Conservation (phyloP, 2,797 vertebrate species). For the Delichon dasypus region DNA sequence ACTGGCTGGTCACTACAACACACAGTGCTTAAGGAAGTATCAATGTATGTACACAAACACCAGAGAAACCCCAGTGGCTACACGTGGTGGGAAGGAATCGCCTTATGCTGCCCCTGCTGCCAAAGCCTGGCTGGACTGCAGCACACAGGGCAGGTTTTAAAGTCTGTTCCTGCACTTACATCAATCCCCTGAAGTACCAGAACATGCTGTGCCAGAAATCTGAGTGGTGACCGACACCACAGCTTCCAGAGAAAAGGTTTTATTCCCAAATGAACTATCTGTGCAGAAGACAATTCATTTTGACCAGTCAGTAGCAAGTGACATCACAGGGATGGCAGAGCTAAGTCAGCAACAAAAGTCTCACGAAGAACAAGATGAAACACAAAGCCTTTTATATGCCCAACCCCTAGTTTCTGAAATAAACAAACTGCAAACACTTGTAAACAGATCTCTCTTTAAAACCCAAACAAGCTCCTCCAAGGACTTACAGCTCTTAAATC, state of each 20-base stretch:
- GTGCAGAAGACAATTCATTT: neutral
- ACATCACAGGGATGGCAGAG: neutral
- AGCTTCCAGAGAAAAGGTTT: neutral
- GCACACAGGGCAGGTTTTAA: neutral
- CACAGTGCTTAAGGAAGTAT: neutral
- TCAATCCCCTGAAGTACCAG: neutral
- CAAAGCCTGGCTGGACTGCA: neutral
- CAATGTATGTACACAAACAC: fast-evolving
- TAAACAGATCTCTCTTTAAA: neutral
- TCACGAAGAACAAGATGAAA: fast-evolving
- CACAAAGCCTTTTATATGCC: neutral
- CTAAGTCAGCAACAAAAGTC: neutral
- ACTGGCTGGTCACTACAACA: neutral
- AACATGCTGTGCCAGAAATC: neutral
- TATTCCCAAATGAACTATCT: neutral
- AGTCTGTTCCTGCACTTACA: neutral
- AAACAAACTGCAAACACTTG: neutral
- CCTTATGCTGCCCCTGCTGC: neutral
- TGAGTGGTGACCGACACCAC: neutral
- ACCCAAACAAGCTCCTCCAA: neutral
- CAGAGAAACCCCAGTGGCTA: neutral
- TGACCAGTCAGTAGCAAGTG: neutral
- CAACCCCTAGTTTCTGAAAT: neutral
- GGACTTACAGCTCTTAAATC: neutral
- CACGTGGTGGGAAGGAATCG: neutral